These are phyloP conservation scores for Reticulitermes lucifugus DNA, from an alignment of 2,888 invertebrate species.

Conservation along the genomic window DNA sequence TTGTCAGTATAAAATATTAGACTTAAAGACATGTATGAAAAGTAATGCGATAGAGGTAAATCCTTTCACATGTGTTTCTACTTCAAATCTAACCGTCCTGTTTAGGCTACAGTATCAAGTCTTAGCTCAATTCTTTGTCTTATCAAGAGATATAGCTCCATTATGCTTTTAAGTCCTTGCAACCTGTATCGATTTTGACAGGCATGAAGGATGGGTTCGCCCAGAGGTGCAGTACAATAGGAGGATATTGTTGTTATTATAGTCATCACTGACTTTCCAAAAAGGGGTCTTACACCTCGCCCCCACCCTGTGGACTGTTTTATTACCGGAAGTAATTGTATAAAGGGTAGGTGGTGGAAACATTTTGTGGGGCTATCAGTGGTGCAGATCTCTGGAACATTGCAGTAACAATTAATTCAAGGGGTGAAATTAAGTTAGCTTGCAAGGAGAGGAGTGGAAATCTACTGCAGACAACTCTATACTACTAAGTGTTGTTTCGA, in stretches of 20 bases:
- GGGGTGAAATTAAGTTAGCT: slow-evolving; percentile 6
- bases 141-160: background rate
- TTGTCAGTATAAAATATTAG: too few relatives aligned
- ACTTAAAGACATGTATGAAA: too few relatives aligned
- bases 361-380: background rate
- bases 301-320: background rate
- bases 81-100: too few relatives aligned
- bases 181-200: slow-evolving; percentile 1
- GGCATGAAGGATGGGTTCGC: background rate
- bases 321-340: slow-evolving; percentile 16
- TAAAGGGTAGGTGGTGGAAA: background rate
- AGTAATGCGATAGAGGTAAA: too few relatives aligned
- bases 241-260: background rate
- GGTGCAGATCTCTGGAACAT: background rate
- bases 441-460: background rate
- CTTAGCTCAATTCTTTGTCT: too few relatives aligned
- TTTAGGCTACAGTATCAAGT: too few relatives aligned
- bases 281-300: background rate
- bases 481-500: background rate
- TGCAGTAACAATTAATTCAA: background rate
- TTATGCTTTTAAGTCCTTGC: background rate
- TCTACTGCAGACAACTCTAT: background rate
- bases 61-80: too few relatives aligned
- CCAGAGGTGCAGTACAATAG: background rate
- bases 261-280: background rate